Conservation (phyloP, 2,797 vertebrate species). For the Manis pentadactyla region DNA sequence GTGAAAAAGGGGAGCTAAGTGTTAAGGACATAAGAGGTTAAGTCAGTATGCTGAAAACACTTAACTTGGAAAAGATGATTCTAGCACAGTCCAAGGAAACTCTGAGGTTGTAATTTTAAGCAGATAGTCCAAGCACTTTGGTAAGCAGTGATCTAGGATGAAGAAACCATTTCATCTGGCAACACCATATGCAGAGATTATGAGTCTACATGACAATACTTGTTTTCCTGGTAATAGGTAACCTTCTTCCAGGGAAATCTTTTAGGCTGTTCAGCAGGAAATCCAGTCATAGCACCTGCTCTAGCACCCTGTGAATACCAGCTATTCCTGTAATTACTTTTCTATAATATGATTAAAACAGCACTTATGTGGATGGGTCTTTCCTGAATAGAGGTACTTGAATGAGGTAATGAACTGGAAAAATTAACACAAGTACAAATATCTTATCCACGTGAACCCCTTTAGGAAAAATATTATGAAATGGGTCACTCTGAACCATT, state of each 20-base stretch:
- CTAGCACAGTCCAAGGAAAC: not conserved
- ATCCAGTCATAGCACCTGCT: not conserved
- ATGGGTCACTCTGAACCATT: not conserved
- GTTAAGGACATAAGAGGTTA: constrained; percentile 3
- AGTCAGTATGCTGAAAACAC: not conserved
- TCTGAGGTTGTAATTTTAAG: constrained; percentile 40
- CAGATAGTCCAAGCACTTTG: not conserved
- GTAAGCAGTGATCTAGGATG: not conserved
- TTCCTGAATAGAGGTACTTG: constrained; percentile 22
- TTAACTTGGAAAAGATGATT: constrained; percentile 29
- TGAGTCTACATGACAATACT: not conserved
- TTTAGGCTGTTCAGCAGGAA: not conserved
- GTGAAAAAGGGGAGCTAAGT: not conserved
- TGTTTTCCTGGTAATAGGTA: not conserved
- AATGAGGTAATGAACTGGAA: not conserved
- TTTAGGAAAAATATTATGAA: not conserved
- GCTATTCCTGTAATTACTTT: not conserved
- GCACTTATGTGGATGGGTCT: not conserved
- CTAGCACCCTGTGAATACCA: not conserved
- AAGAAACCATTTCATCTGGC: constrained; percentile 32
- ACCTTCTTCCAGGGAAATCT: not conserved
- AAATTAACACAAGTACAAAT: not conserved
- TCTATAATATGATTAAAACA: constrained; percentile 15
- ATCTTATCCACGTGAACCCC: not conserved
- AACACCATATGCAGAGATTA: not conserved